Conservation (phyloP, 2,113 vertebrate species). For the Siniperca knerii region DNA sequence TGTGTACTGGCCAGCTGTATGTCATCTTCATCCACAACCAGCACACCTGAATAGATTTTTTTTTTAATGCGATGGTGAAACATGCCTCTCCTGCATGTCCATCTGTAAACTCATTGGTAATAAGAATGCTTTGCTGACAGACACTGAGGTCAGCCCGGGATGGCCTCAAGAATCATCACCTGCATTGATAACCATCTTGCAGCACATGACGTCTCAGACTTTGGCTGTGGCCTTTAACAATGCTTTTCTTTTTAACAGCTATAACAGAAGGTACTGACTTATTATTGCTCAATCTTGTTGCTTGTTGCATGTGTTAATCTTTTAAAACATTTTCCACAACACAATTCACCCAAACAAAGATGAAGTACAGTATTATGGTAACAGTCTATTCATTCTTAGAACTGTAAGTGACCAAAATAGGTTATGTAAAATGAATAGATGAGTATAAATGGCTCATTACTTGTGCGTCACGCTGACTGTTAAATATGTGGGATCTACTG, state of each 20-base stretch:
- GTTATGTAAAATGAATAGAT: constrained; percentile 6
- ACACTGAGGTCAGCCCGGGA: constrained; percentile 14
- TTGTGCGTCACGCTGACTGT: constrained; percentile 17
- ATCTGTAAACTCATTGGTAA: constrained; percentile 8
- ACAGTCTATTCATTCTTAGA: background rate
- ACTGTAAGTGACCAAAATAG: constrained; percentile 9
- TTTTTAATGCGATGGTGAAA: background rate
- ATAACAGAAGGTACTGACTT: background rate
- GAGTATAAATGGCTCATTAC: background rate
- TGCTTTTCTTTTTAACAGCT: constrained; percentile 11
- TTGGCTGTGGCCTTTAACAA: constrained; percentile 22
- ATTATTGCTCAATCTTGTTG: background rate
- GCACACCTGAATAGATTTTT: constrained; percentile 11
- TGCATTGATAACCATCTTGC: constrained; percentile 41
- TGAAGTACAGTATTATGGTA: background rate
- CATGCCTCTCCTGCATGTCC: background rate
- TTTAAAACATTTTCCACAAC: constrained; percentile 16
- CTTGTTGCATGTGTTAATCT: background rate
- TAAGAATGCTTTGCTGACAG: constrained; percentile 16
- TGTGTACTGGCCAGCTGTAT: background rate
- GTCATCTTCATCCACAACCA: background rate
- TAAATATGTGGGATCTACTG: background rate
- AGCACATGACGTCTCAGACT: background rate
- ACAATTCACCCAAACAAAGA: background rate
- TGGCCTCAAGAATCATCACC: constrained; percentile 26